Conservation (phyloP, 2,113 vertebrate species). For the Pontoporia blainvillei region DNA sequence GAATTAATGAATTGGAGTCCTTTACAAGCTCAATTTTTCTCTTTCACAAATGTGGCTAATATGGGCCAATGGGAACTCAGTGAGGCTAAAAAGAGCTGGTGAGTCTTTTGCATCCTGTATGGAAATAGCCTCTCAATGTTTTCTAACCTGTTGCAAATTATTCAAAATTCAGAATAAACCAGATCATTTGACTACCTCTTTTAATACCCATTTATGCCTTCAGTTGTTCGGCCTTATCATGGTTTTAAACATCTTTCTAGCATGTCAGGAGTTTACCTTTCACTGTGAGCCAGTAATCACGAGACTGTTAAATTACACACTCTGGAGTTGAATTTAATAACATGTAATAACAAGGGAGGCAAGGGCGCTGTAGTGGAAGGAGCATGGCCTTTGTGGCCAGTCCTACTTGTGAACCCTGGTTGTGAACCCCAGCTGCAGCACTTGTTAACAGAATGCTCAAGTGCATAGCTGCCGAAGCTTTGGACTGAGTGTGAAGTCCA, state of each 20-base stretch:
- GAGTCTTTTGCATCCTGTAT: background rate
- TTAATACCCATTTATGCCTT: background rate
- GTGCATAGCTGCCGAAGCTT: background rate
- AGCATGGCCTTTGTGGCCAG: background rate
- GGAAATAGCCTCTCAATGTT: background rate
- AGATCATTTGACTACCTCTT: background rate
- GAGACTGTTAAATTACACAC: background rate
- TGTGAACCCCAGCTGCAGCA: background rate
- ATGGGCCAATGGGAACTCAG: background rate
- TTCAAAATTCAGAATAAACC: background rate
- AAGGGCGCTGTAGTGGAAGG: background rate
- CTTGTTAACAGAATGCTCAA: background rate
- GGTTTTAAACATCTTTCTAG: background rate
- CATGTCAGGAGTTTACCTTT: background rate
- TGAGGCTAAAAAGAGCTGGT: background rate
- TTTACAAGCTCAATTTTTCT: background rate
- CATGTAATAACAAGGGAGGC: background rate
- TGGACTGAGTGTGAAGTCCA: background rate
- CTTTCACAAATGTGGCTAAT: background rate
- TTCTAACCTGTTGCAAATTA: background rate
- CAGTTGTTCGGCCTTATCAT: background rate
- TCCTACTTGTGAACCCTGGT: background rate
- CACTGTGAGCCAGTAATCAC: background rate
- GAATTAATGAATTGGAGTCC: background rate
- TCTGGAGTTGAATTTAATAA: background rate